Percentiles rank a stretch among this genome's conserved stretches.
These are phyloP conservation scores for Oligia fasciuncula DNA, from an alignment of 2,888 invertebrate genomes.

Conservation along the genomic window DNA sequence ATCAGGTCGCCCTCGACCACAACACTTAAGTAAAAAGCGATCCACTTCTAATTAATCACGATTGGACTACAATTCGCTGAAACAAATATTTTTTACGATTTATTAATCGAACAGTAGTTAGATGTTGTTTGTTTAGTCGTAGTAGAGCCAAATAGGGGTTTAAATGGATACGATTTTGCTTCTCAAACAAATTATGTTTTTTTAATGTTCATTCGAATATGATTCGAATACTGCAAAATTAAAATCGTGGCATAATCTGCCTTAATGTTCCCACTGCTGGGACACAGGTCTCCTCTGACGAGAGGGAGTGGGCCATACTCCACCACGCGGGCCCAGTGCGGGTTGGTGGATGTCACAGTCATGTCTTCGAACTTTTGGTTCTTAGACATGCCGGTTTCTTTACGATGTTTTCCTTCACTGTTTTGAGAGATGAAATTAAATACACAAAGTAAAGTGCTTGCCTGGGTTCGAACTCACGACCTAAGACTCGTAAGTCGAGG, in stretches of 20 bases:
- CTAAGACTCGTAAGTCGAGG: too few relatives aligned
- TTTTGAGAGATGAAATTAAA: too few relatives aligned
- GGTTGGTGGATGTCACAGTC: too few relatives aligned
- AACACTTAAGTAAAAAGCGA: slow-evolving; percentile 21
- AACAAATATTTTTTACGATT: slow-evolving; percentile 25
- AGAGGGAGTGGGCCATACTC: too few relatives aligned
- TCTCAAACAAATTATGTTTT: background rate
- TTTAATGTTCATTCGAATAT: background rate
- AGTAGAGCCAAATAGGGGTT: background rate
- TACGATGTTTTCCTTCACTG: too few relatives aligned
- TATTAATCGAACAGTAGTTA: background rate
- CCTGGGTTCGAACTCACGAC: too few relatives aligned
- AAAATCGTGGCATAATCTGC: background rate
- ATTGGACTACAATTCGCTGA: slow-evolving; percentile 3
- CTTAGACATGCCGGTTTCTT: too few relatives aligned
- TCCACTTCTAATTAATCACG: slow-evolving; percentile 50
- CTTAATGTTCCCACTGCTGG: too few relatives aligned
- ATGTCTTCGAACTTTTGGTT: too few relatives aligned
- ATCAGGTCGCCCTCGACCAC: slow-evolving; percentile 26
- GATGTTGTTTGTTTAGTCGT: background rate
- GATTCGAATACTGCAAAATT: background rate
- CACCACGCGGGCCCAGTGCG: too few relatives aligned
- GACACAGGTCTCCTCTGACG: too few relatives aligned
- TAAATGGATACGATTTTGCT: background rate
- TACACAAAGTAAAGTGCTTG: too few relatives aligned